Conservation (phyloP, 2,113 vertebrate genomes). For the Cinclus mexicanus region DNA sequence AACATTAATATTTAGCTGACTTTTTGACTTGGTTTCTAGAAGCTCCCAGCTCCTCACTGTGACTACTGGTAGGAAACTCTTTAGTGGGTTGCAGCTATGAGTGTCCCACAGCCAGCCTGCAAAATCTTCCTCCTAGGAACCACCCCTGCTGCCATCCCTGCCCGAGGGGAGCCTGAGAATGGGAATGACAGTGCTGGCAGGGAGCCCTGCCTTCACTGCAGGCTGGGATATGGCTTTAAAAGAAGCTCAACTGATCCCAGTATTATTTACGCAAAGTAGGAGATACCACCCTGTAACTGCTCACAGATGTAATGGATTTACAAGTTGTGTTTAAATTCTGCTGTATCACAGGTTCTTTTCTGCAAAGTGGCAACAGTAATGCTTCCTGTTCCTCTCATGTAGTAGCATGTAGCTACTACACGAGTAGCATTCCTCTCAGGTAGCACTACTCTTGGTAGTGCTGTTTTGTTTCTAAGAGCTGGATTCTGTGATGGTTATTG, state of each 20-base stretch:
- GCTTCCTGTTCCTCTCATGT: not conserved
- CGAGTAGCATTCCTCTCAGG: too few species aligned
- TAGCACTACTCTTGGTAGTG: not conserved
- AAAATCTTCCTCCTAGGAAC: not conserved
- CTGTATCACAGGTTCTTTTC: not conserved
- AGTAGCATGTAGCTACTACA: not conserved
- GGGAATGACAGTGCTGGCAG: not conserved
- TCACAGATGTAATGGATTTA: not conserved
- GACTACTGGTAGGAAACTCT: not conserved
- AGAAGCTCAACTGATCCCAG: not conserved
- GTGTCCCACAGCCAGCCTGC: not conserved
- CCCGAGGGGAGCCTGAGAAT: not conserved
- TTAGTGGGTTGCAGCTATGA: not conserved
- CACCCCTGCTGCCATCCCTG: not conserved
- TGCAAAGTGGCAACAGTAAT: not conserved
- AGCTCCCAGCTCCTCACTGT: not conserved
- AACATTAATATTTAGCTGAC: constrained; percentile 14
- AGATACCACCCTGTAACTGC: not conserved
- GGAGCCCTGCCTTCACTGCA: not conserved
- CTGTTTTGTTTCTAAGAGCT: not conserved
- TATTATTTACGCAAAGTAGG: not conserved
- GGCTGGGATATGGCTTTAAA: not conserved
- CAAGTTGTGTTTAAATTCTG: not conserved
- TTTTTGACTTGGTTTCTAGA: not conserved
- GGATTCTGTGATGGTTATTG: not conserved